A percentile compares a stretch with the other conserved stretches of the same genome.
Conservation (phyloP, 2,797 vertebrate genomes). For the Staurois parvus region DNA sequence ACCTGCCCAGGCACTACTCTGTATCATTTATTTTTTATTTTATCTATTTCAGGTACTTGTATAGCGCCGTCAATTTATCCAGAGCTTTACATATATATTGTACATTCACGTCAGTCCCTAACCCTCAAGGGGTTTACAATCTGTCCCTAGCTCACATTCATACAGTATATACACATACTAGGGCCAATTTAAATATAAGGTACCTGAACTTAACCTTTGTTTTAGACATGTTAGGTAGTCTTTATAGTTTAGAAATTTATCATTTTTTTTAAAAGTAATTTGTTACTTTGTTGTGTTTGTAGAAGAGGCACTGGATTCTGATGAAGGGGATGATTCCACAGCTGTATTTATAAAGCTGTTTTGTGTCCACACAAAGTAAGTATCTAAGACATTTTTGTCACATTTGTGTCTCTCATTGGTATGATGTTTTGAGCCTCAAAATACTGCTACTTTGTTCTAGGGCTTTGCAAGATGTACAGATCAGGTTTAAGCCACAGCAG, state of each 20-base stretch:
- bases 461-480: conserved; percentile 97
- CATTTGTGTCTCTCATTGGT: neutral
- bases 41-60: too few relatives aligned
- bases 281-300: conserved; percentile 60
- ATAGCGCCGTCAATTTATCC: too few relatives aligned
- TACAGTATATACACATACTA: too few relatives aligned
- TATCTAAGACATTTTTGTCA: conserved; percentile 48
- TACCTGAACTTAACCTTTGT: too few relatives aligned
- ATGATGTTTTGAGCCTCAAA: neutral
- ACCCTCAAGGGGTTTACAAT: too few relatives aligned
- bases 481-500: conserved; percentile 91
- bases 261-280: neutral
- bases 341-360: conserved; percentile 97
- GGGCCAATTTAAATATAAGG: too few relatives aligned
- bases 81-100: too few relatives aligned
- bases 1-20: too few relatives aligned
- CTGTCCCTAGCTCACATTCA: too few relatives aligned
- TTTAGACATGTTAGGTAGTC: too few relatives aligned
- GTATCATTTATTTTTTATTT: too few relatives aligned
- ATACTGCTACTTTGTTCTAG: conserved; percentile 69
- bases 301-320: conserved; percentile 89
- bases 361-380: conserved; percentile 98
- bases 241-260: neutral
- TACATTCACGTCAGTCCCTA: too few relatives aligned
- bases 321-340: conserved; percentile 86